Conservation (phyloP, 2,797 vertebrate genomes). For the Alectoris magna region DNA sequence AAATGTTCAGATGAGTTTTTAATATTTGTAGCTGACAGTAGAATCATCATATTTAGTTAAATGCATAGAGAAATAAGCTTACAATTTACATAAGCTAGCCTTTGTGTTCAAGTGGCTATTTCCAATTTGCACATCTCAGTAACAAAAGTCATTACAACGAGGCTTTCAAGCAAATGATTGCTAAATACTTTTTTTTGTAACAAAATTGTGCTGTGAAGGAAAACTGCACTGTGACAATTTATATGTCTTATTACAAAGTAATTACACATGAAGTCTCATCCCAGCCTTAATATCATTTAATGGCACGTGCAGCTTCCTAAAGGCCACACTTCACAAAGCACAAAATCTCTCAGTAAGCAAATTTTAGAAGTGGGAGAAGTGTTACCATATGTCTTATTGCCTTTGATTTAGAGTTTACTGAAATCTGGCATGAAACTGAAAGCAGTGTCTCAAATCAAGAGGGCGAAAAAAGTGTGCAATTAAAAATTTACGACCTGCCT, state of each 20-base stretch:
- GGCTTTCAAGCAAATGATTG: not conserved
- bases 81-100: not conserved
- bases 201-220: not conserved
- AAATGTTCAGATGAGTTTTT: not conserved
- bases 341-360: not conserved
- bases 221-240: not conserved
- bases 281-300: not conserved
- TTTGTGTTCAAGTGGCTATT: not conserved
- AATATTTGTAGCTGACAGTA: not conserved
- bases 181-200: not conserved
- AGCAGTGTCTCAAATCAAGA: not conserved
- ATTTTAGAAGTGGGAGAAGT: not conserved
- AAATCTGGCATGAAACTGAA: conserved; percentile 12
- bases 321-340: not conserved
- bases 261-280: conserved; percentile 6
- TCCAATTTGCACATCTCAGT: not conserved
- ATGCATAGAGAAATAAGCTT: not conserved
- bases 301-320: not conserved
- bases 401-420: not conserved
- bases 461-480: not conserved
- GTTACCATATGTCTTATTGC: not conserved
- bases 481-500: not conserved
- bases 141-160: not conserved
- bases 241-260: not conserved
- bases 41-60: not conserved